Conservation (phyloP, 1,140 invertebrate species). For the Caenorhabditis inopinata region DNA sequence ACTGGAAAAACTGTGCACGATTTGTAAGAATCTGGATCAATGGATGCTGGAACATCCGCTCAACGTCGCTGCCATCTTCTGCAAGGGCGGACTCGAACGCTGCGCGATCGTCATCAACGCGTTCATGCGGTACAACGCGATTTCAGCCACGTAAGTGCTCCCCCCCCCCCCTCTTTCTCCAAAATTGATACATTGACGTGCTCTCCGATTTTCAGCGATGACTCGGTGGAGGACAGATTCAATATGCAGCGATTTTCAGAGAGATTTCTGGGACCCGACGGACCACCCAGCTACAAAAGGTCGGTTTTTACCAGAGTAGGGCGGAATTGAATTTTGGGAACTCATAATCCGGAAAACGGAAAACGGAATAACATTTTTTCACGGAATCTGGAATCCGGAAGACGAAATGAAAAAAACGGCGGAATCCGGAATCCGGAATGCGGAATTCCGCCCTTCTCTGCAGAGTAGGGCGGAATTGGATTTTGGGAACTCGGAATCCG, state of each 20-base stretch:
- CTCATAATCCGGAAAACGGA: too few species aligned
- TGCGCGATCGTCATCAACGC: constrained; percentile 83
- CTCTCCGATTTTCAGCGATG: constrained; percentile 74
- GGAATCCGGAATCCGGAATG: too few species aligned
- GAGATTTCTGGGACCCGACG: constrained; percentile 78
- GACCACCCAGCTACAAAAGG: constrained; percentile 85
- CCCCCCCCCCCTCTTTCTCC: neutral
- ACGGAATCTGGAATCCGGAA: too few species aligned
- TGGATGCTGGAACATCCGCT: constrained; percentile 78
- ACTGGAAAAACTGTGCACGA: constrained; percentile 81
- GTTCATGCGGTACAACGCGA: constrained; percentile 89
- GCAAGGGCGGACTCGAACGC: constrained; percentile 78
- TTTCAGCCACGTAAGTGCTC: constrained; percentile 75
- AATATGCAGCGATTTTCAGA: constrained; percentile 87
- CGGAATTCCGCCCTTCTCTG: too few species aligned
- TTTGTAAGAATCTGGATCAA: constrained; percentile 87
- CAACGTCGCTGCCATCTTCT: constrained; percentile 82
- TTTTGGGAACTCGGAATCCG: too few species aligned
- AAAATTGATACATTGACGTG: neutral
- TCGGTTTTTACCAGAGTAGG: too few species aligned
- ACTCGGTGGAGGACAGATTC: constrained; percentile 84
- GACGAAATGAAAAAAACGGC: too few species aligned
- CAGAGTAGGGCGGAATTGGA: too few species aligned
- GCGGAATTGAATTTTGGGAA: too few species aligned
- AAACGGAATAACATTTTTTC: too few species aligned